Evolutionary conservation across 2,888 invertebrate species (phyloP), one percentile per base, ranked within the genome.

Genomic region (Plagodis dolabraria): DNA sequence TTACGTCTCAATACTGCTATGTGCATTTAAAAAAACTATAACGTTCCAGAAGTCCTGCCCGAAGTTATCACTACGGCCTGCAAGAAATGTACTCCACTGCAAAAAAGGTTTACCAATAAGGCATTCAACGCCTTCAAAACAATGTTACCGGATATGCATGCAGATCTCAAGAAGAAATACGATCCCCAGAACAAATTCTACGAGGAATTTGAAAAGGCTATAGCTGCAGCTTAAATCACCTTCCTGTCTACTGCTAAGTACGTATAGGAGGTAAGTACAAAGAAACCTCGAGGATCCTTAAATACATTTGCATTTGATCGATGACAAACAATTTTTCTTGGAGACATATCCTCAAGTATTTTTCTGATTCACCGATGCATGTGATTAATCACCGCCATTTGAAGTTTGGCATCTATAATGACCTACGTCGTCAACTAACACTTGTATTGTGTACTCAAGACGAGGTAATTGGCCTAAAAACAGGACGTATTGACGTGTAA

Each of bases 71-170:
- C 57, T 0, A 85, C 87, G 2, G 80, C 82, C 0, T 88, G 88
- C 57, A 76, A 70, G 6, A 85, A 80, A 74, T 89, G 88, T 48
- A 71, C 84, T 0, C 82, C 83, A 0, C 75, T 79, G 0, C 86
- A 96, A 76, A 94, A 91, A 60, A 85, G 89, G 59, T 94, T 94
- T 10, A 84, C 83, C 0, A 71, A 76, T 70, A 95, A 94, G 79
- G 94, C 96, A 0, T 93, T 96, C 63, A 91, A 93, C 47, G 94
- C 91, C 63, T 92, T 96, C 70, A 94, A 94, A 60, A 92, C 93
- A 49, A 88, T 94, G 51, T 94, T 95, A 71, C 94, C 94, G 0
- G 92, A 94, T 0, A 86, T 93, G 75, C 95, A 95, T 93, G 92
- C 90, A 0, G 87, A 93, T 61, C 84, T 97, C 38, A 93, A 94